phyloP scores from a whole-genome alignment of 2,888 invertebrate species.

The Quadroppia sp. region DNA sequence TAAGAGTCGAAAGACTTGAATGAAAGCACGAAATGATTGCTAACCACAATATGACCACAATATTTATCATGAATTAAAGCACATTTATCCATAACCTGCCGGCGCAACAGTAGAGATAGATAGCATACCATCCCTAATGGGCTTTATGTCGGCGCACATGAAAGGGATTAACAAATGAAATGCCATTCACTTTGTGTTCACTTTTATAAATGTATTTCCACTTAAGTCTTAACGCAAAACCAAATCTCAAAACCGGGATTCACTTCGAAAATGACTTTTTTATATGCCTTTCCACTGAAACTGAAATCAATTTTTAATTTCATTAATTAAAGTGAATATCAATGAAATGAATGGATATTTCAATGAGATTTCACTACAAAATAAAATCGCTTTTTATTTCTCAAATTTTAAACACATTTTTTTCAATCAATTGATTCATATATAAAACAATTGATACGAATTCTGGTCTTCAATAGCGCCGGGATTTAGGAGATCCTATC shows the following conservation, averaged over 20 bases:
- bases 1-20: neutral
- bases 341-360: no score
- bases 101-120: neutral
- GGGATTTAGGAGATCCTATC: no score
- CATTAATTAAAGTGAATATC: no score
- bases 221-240: neutral
- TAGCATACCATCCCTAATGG: neutral
- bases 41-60: constrained; percentile 30
- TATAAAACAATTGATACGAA: no score
- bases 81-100: neutral
- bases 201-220: constrained; percentile 11
- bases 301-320: no score
- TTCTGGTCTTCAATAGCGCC: no score
- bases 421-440: no score
- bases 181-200: neutral
- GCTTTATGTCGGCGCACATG: constrained; percentile 31
- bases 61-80: constrained; percentile 5
- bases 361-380: no score
- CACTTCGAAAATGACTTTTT: neutral
- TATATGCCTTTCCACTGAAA: no score
- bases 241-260: constrained; percentile 15
- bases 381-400: no score
- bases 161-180: constrained; percentile 32
- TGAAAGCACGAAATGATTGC: constrained; percentile 23
- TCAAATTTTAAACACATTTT: no score